A percentile compares a stretch with the other conserved stretches of the same genome.
phyloP scores from a whole-genome alignment of 2,797 vertebrate species.

The Mico argentatus region DNA sequence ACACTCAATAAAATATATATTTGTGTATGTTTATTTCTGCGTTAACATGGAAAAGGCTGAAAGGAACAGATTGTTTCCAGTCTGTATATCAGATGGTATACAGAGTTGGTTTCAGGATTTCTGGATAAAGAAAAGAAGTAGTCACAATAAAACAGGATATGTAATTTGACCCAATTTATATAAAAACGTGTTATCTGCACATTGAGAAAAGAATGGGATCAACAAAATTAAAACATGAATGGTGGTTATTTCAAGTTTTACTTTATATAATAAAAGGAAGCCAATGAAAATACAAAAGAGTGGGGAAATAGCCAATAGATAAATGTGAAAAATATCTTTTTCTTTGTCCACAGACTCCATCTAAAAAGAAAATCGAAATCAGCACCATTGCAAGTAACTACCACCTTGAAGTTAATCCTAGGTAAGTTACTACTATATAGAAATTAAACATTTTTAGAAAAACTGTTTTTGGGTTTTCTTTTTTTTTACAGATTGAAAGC shows the following conservation, averaged over 20 bases:
- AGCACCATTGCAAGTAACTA: slow-evolving; percentile 99
- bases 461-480: neutral
- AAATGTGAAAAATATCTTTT: neutral
- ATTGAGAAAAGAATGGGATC: neutral
- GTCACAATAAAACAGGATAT: neutral
- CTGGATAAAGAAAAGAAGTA: neutral
- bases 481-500: neutral
- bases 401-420: slow-evolving; percentile 97
- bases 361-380: slow-evolving; percentile 99
- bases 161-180: neutral
- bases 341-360: slow-evolving; percentile 89
- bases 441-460: neutral
- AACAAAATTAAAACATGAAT: neutral
- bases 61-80: neutral
- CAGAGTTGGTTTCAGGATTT: neutral
- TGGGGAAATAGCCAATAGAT: neutral
- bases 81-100: neutral
- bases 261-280: neutral
- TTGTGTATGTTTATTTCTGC: neutral
- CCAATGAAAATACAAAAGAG: neutral
- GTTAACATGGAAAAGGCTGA: neutral
- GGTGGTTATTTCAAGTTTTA: neutral
- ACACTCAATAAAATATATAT: neutral
- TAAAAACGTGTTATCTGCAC: neutral
- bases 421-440: slow-evolving; percentile 83